Evolutionary conservation across 2,113 vertebrate species (phyloP).

Genomic region (Cepphus grylle): DNA sequence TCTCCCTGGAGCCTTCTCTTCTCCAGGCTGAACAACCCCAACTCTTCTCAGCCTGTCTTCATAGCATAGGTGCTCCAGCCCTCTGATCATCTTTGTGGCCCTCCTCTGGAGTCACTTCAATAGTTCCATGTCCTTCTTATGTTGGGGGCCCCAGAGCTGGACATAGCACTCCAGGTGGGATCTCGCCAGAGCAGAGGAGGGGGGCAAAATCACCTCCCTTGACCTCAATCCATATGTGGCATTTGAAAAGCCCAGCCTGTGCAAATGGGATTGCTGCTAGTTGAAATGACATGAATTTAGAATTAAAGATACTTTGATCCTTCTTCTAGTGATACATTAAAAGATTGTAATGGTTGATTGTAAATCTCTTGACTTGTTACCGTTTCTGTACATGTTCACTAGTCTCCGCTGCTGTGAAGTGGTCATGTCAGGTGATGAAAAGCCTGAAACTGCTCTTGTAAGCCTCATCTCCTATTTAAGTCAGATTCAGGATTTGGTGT

Average conservation of each 20-base stretch:
- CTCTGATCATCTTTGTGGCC: background rate
- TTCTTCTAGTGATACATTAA: background rate
- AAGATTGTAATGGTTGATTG: background rate
- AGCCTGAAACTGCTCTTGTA: background rate
- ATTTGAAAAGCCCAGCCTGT: background rate
- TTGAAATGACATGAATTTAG: background rate
- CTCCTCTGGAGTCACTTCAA: background rate
- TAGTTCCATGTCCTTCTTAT: background rate
- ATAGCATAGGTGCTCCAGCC: background rate
- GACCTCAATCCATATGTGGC: background rate
- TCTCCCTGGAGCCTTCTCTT: background rate
- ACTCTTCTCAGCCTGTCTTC: background rate
- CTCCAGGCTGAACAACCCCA: background rate
- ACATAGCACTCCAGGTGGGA: background rate
- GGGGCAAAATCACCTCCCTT: background rate
- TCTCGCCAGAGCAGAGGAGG: background rate
- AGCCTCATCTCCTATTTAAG: background rate
- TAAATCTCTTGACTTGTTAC: background rate
- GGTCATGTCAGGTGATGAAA: background rate
- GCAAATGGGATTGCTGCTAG: background rate
- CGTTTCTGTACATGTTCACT: background rate
- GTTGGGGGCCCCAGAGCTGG: background rate
- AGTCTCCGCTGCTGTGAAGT: background rate
- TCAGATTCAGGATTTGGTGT: background rate
- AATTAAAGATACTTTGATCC: background rate